phyloP scores from a whole-genome alignment of 1,140 invertebrate species.

The Neomicropteryx cornuta region DNA sequence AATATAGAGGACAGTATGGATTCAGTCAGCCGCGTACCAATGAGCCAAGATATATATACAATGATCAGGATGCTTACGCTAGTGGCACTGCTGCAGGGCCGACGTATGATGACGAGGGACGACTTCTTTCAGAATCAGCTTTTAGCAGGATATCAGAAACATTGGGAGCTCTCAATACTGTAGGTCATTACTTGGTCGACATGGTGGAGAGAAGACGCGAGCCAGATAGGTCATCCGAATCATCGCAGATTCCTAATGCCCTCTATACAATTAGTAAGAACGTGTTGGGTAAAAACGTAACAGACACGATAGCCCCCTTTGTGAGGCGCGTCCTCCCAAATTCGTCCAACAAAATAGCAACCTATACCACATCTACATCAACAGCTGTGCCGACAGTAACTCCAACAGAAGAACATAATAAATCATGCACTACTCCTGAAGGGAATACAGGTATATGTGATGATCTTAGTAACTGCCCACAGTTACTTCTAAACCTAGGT shows the following conservation, averaged over 20 bases:
- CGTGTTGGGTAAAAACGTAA: constrained; percentile 67
- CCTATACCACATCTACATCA: constrained; percentile 18
- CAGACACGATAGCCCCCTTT: constrained; percentile 64
- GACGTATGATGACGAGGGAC: constrained; percentile 24
- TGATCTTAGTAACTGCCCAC: constrained; percentile 80
- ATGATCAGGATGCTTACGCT: no score
- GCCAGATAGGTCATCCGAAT: constrained; percentile 28
- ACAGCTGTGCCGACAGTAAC: not conserved
- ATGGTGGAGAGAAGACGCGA: constrained; percentile 45
- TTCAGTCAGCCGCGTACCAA: no score
- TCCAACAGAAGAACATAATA: constrained; percentile 11
- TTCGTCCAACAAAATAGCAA: constrained; percentile 29
- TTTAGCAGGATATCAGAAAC: constrained; percentile 55
- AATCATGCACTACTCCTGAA: constrained; percentile 67
- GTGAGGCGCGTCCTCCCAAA: constrained; percentile 43
- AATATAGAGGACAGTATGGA: no score
- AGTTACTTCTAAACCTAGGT: constrained; percentile 70
- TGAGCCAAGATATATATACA: no score
- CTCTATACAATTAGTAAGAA: constrained; percentile 73
- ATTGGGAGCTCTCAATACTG: constrained; percentile 66
- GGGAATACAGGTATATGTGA: constrained; percentile 71
- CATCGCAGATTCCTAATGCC: constrained; percentile 42
- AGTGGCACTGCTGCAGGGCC: no score
- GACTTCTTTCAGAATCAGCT: constrained; percentile 43
- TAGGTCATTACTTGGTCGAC: constrained; percentile 72